Base-by-base conservation (phyloP, 2,113 vertebrate species). In the Istiophorus platypterus region DNA sequence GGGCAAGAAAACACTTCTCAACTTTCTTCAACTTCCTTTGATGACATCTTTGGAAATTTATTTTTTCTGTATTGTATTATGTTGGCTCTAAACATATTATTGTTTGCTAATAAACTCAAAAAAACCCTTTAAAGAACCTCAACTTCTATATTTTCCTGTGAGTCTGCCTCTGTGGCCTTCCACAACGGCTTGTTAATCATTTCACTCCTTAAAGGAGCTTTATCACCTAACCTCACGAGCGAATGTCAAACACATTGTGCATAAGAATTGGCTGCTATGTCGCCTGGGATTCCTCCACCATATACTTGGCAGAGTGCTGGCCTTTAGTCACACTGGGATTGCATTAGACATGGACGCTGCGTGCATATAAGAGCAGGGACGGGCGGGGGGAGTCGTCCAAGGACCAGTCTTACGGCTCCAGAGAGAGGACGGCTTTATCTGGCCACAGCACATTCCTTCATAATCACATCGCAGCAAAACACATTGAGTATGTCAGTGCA, bases 381-480 rank as follows among this genome's bases (percentile, higher is more conserved):
- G 52, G 72, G 70, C 88, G 75, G 80, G 26, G 26, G 42, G 66
- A 80, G 77, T 84, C 59, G 69, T 80, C 86, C 83, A 61, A 68
- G 76, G 72, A 85, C 81, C 67, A 26, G 39, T 3, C 52, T 27
- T 57, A 51, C 61, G 61, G 89, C 86, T 79, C 69, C 42, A 2
- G 84, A 77, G 75, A 79, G 65, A 76, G 71, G 71, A 81, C 2
- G 39, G 78, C 88, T 91, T 91, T 92, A 86, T 92, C 89, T 86
- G 7, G 52, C 81, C 81, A 39, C 78, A 58, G 71, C 91, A 90
- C 91, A 93, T 92, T 91, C 89, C 79, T 90, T 66, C 52, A 18
- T 91, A 89, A 92, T 93, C 89, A 83, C 74, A 47, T 54, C 80
- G 82, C 85, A 82, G 81, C 73, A 62, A 59, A 87, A 82, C 86